Percentiles rank a stretch among this genome's conserved stretches.
Conservation (phyloP, 2,797 vertebrate genomes). For the Neosilurus hyrtlii region DNA sequence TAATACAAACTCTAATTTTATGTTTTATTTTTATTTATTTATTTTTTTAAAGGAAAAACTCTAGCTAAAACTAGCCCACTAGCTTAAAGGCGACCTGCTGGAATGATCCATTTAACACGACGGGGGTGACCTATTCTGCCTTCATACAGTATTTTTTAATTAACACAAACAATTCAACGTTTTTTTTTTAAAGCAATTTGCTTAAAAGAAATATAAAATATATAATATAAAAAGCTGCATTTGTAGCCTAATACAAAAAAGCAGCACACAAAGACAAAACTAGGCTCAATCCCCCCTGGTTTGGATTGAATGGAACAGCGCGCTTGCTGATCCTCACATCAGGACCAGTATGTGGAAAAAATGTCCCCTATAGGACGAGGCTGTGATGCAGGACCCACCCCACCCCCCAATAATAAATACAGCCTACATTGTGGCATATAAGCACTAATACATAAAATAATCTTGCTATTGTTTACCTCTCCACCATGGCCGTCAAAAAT, state of each 20-base stretch:
- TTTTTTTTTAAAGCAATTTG: neutral
- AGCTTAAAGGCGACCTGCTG: neutral
- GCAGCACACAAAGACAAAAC: neutral
- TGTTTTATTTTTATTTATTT: too few relatives aligned
- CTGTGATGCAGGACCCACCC: too few relatives aligned
- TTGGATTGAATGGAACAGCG: neutral
- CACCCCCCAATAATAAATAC: neutral
- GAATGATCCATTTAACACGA: neutral
- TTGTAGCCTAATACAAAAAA: neutral
- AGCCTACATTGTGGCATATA: too few relatives aligned
- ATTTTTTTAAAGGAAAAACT: neutral
- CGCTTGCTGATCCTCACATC: conserved; percentile 3
- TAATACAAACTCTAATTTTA: neutral
- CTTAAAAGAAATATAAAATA: too few relatives aligned
- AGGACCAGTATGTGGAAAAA: neutral
- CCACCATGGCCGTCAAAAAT: conserved; percentile 98
- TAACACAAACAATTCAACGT: neutral
- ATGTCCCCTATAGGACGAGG: neutral
- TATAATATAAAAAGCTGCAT: neutral
- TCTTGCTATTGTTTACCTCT: conserved; percentile 76
- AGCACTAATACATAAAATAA: neutral
- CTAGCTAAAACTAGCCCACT: too few relatives aligned
- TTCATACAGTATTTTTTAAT: neutral
- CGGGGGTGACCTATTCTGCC: neutral
- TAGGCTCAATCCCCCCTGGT: neutral